Evolutionary conservation across 2,888 invertebrate genomes (phyloP), one percentile per base, ranked within the genome.

Genomic region (Melieria crassipennis): DNA sequence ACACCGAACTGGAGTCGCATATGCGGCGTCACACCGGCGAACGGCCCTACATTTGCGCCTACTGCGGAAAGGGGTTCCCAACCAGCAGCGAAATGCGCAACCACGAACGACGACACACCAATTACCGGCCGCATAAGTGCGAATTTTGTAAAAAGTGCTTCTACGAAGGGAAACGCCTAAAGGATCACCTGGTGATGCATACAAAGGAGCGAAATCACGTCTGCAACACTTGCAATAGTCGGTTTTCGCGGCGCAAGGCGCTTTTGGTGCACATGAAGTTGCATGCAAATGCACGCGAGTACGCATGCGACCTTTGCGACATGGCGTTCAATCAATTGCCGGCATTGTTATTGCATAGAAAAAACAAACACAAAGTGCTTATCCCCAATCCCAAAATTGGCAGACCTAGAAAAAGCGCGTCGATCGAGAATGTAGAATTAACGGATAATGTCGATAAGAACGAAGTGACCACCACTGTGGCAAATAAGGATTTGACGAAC

Each of bases 271-370:
- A 70, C 45, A 70, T 65, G 65, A 70, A 70, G 6, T 30, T 70
- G 5, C 70, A 70, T 60, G 60, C 48, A 13, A 70, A 70, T 55
- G 60, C 50, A 3, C 52, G 57, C 4, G 50, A 47, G 43, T 70
- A 70, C 58, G 50, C 56, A 46, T 70, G 70, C 13, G 52, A 57
- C 10, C 58, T 65, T 16, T 70, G 70, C 13, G 10, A 60, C 7
- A 58, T 65, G 48, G 47, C 58, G 50, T 70, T 70, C 13, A 70
- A 70, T 60, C 70, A 70, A 16, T 46, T 16, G 30, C 70, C 64
- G 10, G 64, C 64, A 16, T 13, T 70, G 9, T 7, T 58, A 11
- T 70, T 57, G 50, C 70, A 70, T 65, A 42, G 64, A 3, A 70
- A 70, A 42, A 65, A 13, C 16, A 69, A 69, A 30, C 69, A 69